phyloP scores from a whole-genome alignment of 2,888 invertebrate species.

The Noctua janthe region DNA sequence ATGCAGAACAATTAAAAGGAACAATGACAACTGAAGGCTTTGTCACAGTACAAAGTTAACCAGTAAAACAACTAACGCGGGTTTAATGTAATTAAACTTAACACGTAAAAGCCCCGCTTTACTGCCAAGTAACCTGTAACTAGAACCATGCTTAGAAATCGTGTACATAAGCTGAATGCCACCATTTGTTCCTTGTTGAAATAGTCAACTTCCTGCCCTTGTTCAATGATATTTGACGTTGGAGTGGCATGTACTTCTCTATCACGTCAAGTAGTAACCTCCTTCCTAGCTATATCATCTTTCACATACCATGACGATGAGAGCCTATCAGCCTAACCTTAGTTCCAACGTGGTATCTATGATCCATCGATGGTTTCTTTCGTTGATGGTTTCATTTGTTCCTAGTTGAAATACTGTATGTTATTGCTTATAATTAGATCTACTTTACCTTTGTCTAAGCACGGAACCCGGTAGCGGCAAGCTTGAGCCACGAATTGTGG shows the following conservation, averaged over 20 bases:
- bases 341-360: neutral
- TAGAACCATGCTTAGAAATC: no score
- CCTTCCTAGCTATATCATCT: neutral
- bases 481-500: conserved; percentile 65
- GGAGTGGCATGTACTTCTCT: neutral
- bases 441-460: conserved; percentile 62
- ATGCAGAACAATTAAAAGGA: conserved; percentile 71
- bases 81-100: no score
- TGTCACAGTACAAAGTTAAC: conserved; percentile 45
- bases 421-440: neutral
- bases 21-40: conserved; percentile 69
- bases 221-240: neutral
- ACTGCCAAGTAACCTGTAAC: no score
- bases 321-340: neutral
- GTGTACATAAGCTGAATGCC: no score
- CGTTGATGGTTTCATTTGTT: neutral
- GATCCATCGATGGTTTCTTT: neutral
- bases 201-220: neutral
- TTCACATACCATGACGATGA: neutral
- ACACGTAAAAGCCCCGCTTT: no score
- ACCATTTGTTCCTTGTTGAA: neutral
- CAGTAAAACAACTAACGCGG: neutral
- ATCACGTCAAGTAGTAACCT: neutral
- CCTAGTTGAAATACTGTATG: neutral
- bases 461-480: conserved; percentile 74